phyloP scores from a whole-genome alignment of 2,113 vertebrate genomes.

The Mustela lutreola region DNA sequence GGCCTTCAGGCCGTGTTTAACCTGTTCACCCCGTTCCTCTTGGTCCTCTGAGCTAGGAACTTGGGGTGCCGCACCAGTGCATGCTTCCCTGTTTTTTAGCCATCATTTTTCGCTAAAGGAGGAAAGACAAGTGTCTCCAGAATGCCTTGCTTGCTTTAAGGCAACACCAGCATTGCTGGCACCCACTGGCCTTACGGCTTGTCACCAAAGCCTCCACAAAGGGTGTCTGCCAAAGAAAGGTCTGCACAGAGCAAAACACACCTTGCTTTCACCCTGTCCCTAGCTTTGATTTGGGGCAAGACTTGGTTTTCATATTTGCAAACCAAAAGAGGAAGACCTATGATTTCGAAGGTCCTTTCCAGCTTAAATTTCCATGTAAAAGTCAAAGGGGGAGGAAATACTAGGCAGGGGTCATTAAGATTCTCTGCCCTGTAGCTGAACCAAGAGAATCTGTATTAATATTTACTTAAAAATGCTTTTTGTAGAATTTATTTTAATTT shows the following conservation, averaged over 20 bases:
- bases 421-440: background rate
- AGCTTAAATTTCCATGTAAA: background rate
- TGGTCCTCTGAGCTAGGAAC: background rate
- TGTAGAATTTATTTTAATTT: background rate
- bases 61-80: too few species aligned
- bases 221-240: background rate
- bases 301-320: background rate
- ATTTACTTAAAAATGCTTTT: background rate
- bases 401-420: background rate
- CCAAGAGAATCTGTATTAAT: background rate
- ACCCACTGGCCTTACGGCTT: background rate
- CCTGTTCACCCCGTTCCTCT: background rate
- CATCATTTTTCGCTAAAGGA: background rate
- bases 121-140: background rate
- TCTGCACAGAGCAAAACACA: background rate
- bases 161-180: background rate
- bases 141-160: background rate
- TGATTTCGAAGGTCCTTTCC: slow-evolving; percentile 9
- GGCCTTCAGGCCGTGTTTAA: background rate
- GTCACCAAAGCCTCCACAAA: background rate
- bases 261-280: background rate
- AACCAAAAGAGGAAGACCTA: background rate
- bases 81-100: background rate
- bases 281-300: slow-evolving; percentile 11
- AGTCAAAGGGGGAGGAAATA: background rate